phyloP scores from a whole-genome alignment of 2,797 vertebrate genomes.

The Diplodus sargus region DNA sequence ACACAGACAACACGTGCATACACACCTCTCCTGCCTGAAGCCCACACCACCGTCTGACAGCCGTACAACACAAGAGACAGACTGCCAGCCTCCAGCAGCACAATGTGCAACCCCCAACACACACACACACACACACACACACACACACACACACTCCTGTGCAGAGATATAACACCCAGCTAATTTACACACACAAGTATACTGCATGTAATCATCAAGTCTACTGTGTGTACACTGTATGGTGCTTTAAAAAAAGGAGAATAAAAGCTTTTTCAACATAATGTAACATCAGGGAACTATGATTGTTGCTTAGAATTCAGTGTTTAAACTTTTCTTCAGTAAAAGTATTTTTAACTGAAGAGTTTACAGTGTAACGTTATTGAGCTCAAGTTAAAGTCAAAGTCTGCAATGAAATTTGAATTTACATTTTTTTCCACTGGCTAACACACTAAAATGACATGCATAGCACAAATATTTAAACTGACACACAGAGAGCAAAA shows the following conservation, averaged over 20 bases:
- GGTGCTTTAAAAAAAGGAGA: too few species aligned
- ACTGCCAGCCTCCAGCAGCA: conserved; percentile 41
- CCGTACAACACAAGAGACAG: conserved; percentile 54
- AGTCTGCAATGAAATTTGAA: not conserved
- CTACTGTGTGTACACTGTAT: too few species aligned
- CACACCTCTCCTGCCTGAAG: conserved; percentile 45
- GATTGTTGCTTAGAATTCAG: too few species aligned
- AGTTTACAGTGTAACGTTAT: not conserved
- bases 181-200: conserved; percentile 1
- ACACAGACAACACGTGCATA: conserved; percentile 30
- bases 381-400: not conserved
- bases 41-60: conserved; percentile 69
- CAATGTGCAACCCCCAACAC: conserved; percentile 9
- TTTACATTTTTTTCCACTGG: not conserved
- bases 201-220: not conserved
- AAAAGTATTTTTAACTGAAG: not conserved
- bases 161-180: not conserved
- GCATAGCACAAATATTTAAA: too few species aligned
- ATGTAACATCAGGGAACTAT: not conserved
- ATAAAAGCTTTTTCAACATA: not conserved
- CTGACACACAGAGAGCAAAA: too few species aligned
- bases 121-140: not conserved
- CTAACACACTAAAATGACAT: too few species aligned
- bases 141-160: conserved; percentile 27
- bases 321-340: not conserved